Evolutionary conservation across 2,888 invertebrate genomes (phyloP).

Genomic region (Tachina grossa): DNA sequence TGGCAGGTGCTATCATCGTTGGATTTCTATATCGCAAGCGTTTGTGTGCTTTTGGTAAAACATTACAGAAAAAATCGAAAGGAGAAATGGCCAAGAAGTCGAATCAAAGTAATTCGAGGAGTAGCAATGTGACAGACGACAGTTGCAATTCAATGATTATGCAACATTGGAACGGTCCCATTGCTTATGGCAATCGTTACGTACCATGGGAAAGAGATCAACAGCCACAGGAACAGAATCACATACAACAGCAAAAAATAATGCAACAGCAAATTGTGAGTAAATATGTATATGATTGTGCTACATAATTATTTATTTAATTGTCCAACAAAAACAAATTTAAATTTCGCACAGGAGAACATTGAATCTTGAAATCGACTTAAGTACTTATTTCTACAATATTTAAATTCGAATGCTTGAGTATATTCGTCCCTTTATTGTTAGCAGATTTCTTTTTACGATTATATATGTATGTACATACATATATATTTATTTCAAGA

Average conservation of each 20-base stretch:
- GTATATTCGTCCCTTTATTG: no score
- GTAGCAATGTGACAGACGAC: slow-evolving; percentile 80
- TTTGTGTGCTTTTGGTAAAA: slow-evolving; percentile 87
- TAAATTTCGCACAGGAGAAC: no score
- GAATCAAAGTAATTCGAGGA: slow-evolving; percentile 80
- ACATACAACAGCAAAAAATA: slow-evolving; percentile 43
- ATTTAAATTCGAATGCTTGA: no score
- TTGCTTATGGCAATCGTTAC: slow-evolving; percentile 91
- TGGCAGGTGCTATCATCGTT: slow-evolving; percentile 87
- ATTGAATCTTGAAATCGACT: no score
- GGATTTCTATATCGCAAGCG: slow-evolving; percentile 88
- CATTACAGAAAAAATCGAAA: slow-evolving; percentile 84
- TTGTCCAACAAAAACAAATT: no score
- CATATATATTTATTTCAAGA: no score
- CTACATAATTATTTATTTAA: no score
- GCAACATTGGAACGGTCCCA: slow-evolving; percentile 92
- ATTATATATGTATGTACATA: no score
- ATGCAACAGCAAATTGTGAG: slow-evolving; percentile 49
- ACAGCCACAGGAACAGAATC: slow-evolving; percentile 75
- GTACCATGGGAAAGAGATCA: slow-evolving; percentile 90
- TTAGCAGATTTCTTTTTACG: no score
- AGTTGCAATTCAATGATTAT: slow-evolving; percentile 85
- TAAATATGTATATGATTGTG: background rate
- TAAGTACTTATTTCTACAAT: no score
- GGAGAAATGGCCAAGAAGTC: slow-evolving; percentile 88